Evolutionary conservation across 2,113 vertebrate species (phyloP).

Genomic region (Oceanites oceanicus): DNA sequence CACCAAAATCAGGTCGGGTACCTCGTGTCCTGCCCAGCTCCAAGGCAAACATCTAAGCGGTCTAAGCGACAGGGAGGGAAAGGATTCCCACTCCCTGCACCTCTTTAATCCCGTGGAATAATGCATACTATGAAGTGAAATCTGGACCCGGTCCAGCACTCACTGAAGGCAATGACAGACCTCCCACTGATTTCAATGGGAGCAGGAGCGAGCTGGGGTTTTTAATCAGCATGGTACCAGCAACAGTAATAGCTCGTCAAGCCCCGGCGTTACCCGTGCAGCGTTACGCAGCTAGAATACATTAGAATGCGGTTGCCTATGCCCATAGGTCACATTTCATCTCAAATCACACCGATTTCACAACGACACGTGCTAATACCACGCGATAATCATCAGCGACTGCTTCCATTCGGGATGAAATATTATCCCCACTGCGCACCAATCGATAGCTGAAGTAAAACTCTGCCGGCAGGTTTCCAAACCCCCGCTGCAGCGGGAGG

Average conservation of each 20-base stretch:
- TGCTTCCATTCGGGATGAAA: neutral
- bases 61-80: neutral
- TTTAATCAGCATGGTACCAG: neutral
- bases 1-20: neutral
- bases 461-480: neutral
- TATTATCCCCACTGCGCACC: neutral
- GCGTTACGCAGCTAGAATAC: neutral
- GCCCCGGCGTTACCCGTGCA: neutral
- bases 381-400: neutral
- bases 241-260: neutral
- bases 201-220: neutral
- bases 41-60: neutral
- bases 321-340: neutral
- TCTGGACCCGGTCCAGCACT: neutral
- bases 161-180: neutral
- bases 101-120: conserved; percentile 11
- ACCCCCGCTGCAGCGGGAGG: neutral
- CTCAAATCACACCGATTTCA: neutral
- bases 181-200: neutral
- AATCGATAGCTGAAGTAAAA: neutral
- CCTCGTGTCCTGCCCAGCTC: neutral
- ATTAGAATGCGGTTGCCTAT: neutral
- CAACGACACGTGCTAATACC: neutral
- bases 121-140: neutral
- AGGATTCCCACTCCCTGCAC: neutral